Evolutionary conservation across 2,888 invertebrate genomes (phyloP), one percentile per base, ranked within the genome.

Genomic region (Melinaea menophilus): DNA sequence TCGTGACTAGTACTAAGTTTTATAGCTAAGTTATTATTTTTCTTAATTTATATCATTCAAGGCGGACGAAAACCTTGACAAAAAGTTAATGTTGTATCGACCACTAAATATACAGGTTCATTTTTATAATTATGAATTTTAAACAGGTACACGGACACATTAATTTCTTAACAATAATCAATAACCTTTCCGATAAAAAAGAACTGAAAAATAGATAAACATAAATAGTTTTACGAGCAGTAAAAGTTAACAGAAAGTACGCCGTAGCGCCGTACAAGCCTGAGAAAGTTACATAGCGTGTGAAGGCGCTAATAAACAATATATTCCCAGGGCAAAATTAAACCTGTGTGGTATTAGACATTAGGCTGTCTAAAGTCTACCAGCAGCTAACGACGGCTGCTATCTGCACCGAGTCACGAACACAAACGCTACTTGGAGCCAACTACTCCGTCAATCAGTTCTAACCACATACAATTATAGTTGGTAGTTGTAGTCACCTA

Each of bases 361-460:
- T 63, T 67, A 67, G 61, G 51, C 63, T 69, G 67, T 69, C 69
- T 64, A 62, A 66, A 64, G 62, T 62, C 46, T 47, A 60, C 59
- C 55, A 64, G 54, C 41, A 69, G 67, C 66, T 68, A 71, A 68
- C 73, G 71, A 73, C 72, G 72, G 71, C 67, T 61, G 65, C 74
- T 72, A 70, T 71, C 72, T 64, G 65, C 72, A 59, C 69, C 67
- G 56, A 66, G 70, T 74, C 74, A 72, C 74, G 74, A 69, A 67
- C 55, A 37, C 13, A 72, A 70, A 72, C 69, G 67, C 67, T 68
- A 71, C 69, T 72, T 72, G 68, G 66, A 71, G 67, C 72, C 71
- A 72, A 73, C 73, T 71, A 71, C 69, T 63, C 71, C 67, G 74
- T 73, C 74, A 73, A 69, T 73, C 75, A 74, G 66, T 59, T 48